Conservation (phyloP, 2,797 vertebrate species). For the Apogon talboti region DNA sequence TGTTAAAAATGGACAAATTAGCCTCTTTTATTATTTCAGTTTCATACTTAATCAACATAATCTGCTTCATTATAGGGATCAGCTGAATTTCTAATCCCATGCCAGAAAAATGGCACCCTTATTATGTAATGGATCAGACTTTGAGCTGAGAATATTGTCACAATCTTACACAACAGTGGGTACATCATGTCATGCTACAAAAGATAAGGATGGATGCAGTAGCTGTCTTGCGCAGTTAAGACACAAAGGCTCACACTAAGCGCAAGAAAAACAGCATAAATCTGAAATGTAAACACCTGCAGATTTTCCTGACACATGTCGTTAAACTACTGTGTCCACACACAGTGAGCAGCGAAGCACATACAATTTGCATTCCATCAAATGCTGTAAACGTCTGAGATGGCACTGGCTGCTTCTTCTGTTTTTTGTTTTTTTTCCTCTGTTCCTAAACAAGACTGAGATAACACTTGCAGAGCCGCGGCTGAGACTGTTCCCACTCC, state of each 20-base stretch:
- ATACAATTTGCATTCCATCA: conserved; percentile 54
- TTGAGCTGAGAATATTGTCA: conserved; percentile 20
- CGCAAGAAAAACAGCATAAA: conserved; percentile 53
- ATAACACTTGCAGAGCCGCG: conserved; percentile 44
- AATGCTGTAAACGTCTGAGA: conserved; percentile 40
- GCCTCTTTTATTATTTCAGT: not conserved
- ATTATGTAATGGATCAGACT: conserved; percentile 49
- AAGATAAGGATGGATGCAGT: conserved; percentile 48
- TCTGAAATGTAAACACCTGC: conserved; percentile 64
- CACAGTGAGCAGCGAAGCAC: conserved; percentile 1
- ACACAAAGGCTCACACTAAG: conserved; percentile 59
- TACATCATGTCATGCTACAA: conserved; percentile 30
- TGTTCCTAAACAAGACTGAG: conserved; percentile 58
- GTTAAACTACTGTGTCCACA: conserved; percentile 44
- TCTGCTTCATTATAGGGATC: conserved; percentile 18
- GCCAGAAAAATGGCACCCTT: conserved; percentile 19
- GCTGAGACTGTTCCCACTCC: conserved; percentile 55
- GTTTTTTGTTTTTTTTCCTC: conserved; percentile 11
- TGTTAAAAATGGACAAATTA: not conserved
- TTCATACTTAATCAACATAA: not conserved
- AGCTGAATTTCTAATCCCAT: conserved; percentile 22
- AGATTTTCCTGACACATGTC: conserved; percentile 53
- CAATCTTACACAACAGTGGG: conserved; percentile 24
- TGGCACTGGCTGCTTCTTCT: conserved; percentile 28
- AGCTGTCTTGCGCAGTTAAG: conserved; percentile 59